Evolutionary conservation across 2,113 vertebrate species (phyloP).

Genomic region (Isichthys henryi): DNA sequence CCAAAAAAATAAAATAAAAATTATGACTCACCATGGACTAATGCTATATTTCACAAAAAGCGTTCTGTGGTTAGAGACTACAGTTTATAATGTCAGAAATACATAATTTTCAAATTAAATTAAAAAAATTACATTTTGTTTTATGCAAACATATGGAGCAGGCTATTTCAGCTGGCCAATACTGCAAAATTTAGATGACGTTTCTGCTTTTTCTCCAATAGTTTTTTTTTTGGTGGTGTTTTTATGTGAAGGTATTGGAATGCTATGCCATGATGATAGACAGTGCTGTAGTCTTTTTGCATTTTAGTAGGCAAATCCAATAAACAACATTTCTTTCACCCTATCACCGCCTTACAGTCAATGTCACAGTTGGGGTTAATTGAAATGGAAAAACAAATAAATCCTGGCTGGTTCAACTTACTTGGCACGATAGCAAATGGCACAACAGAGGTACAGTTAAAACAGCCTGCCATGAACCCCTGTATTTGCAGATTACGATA

Average conservation of each 20-base stretch:
- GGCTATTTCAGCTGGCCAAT: background rate
- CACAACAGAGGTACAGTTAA: background rate
- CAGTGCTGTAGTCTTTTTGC: background rate
- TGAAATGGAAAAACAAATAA: background rate
- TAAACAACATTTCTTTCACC: constrained; percentile 1
- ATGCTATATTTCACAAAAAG: background rate
- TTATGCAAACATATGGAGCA: background rate
- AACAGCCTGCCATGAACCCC: background rate
- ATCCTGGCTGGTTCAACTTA: background rate
- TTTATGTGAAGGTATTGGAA: background rate
- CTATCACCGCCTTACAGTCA: background rate
- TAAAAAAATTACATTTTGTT: background rate
- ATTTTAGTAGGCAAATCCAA: background rate
- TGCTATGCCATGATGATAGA: background rate
- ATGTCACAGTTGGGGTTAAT: constrained; percentile 3
- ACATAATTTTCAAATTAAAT: background rate
- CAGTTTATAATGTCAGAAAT: background rate
- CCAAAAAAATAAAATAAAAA: background rate
- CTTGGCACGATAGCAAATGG: background rate
- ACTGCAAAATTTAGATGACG: background rate
- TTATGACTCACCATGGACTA: background rate
- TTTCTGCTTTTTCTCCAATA: background rate
- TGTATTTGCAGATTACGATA: background rate
- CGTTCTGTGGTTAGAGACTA: background rate
- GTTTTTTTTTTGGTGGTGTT: background rate